A percentile compares a stretch with the other conserved stretches of the same genome.
phyloP scores from a whole-genome alignment of 2,888 invertebrate genomes.

The Idaea straminata region DNA sequence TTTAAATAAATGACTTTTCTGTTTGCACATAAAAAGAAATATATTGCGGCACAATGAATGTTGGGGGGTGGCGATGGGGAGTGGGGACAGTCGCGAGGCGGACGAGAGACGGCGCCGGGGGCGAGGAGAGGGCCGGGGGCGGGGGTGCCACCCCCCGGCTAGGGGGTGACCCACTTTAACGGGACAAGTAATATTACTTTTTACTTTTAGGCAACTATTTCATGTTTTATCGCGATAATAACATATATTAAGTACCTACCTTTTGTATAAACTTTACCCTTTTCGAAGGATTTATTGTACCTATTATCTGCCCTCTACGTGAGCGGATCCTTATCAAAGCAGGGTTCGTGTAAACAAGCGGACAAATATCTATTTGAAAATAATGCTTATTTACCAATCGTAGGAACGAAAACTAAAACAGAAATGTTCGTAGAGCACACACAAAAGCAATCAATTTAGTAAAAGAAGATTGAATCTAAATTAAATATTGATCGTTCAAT shows the following conservation, averaged over 20 bases:
- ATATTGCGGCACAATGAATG: constrained; percentile 81
- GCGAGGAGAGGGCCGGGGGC: constrained; percentile 28
- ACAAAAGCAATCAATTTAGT: constrained; percentile 16
- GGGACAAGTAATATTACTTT: constrained; percentile 81
- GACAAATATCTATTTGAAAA: constrained; percentile 11
- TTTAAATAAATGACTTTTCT: constrained; percentile 81
- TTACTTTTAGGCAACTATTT: constrained; percentile 81
- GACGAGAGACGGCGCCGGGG: constrained; percentile 57
- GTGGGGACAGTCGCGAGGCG: constrained; percentile 67
- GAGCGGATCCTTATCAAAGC: constrained; percentile 5
- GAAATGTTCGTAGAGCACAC: constrained; percentile 8
- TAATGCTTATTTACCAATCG: constrained; percentile 10
- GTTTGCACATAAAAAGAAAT: constrained; percentile 81
- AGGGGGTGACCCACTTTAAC: constrained; percentile 80
- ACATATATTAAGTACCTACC: constrained; percentile 51
- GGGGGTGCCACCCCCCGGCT: constrained; percentile 38
- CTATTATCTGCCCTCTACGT: constrained; percentile 9
- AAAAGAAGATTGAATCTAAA: constrained; percentile 23
- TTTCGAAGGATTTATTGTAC: constrained; percentile 35
- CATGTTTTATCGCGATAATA: constrained; percentile 77
- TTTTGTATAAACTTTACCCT: constrained; percentile 47
- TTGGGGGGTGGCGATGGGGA: constrained; percentile 66
- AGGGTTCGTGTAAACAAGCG: constrained; percentile 5
- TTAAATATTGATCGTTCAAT: constrained; percentile 25
- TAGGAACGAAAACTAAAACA: background rate